Conservation (phyloP, 1,140 invertebrate genomes). For the Drosophila mayri region DNA sequence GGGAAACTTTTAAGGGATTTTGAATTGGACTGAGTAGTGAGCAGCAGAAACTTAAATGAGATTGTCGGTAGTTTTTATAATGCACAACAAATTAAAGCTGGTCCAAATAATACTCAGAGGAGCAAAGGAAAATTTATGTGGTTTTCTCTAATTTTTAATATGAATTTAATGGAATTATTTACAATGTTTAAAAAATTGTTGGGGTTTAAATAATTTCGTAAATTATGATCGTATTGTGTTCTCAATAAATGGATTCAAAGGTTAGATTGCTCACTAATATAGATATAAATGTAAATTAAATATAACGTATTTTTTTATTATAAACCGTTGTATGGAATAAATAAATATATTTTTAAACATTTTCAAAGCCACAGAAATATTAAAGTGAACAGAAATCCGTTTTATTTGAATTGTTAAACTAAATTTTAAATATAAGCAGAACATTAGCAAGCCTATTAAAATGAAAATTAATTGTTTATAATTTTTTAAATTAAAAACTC, state of each 20-base stretch:
- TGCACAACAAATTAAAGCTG: constrained; percentile 1
- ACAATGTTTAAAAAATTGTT: too few relatives aligned
- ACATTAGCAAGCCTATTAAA: not conserved
- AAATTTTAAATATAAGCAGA: not conserved
- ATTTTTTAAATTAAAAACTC: not conserved
- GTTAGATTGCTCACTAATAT: too few relatives aligned
- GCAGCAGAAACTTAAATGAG: constrained; percentile 19
- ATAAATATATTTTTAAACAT: too few relatives aligned
- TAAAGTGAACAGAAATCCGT: too few relatives aligned
- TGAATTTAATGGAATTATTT: not conserved
- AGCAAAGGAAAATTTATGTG: not conserved
- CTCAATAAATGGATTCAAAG: too few relatives aligned
- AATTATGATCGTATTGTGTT: too few relatives aligned
- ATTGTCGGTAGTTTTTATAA: constrained; percentile 7
- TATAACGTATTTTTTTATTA: too few relatives aligned
- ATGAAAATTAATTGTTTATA: not conserved
- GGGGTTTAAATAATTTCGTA: too few relatives aligned
- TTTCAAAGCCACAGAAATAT: too few relatives aligned
- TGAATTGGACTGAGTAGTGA: constrained; percentile 12
- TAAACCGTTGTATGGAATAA: too few relatives aligned
- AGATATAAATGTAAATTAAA: too few relatives aligned
- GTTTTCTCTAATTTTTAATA: constrained; percentile 1
- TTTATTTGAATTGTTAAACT: too few relatives aligned
- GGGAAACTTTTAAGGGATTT: constrained; percentile 36
- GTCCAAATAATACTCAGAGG: not conserved